Evolutionary conservation across 2,888 invertebrate genomes (phyloP), one percentile per base, ranked within the genome.

Genomic region (Noctua janthe): DNA sequence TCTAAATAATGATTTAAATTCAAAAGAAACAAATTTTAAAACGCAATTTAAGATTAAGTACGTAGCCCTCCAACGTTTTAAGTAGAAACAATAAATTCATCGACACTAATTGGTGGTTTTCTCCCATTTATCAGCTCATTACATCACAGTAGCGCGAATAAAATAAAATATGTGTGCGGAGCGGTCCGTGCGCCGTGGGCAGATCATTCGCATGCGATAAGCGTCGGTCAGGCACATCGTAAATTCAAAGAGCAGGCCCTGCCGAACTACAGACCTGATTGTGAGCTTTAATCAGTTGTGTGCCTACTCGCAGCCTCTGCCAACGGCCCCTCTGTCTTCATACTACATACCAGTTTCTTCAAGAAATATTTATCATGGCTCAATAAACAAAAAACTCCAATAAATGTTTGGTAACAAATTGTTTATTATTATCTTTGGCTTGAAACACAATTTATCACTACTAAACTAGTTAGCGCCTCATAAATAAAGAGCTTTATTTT

Each of bases 101-200:
- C 97, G 97, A 96, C 97, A 96, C 97, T 97, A 97, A 97, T 97
- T 97, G 97, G 97, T 97, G 97, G 97, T 97, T 97, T 97, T 97
- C 97, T 97, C 95, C 96, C 95, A 97, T 97, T 97, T 97, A 97
- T 97, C 97, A 96, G 97, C 96, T 97, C 97, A 97, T 97, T 97
- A 97, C 97, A 97, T 97, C 97, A 97, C 97, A 95, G 97, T 97
- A 97, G 97, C 96, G 97, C 96, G 97, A 97, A 97, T 97, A 96
- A 97, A 97, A 97, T 97, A 97, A 97, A 97, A 97, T 97, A 96
- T 97, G 96, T 96, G 96, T 95, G 96, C 94, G 94, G 96, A 95
- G 96, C 94, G 94, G 95, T 94, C 95, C 94, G 95, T 95, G 95
- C 96, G 96, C 96, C 95, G 95, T 95, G 95, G 96, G 96, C 96